These are phyloP conservation scores for Oryctes rhinoceros DNA, from an alignment of 1,140 invertebrate genomes.

Conservation along the genomic window DNA sequence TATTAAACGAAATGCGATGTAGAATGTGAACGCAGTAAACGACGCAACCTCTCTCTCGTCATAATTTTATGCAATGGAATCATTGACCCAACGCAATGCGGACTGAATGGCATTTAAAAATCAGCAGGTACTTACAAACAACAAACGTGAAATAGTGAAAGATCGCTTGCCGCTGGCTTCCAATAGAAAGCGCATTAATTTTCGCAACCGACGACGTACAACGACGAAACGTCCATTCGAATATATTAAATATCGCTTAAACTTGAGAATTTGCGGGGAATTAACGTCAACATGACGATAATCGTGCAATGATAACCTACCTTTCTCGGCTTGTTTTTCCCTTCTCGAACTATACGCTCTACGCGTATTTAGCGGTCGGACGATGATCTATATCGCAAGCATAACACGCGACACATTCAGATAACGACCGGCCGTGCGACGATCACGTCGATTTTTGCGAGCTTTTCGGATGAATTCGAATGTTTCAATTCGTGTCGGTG, in stretches of 20 bases:
- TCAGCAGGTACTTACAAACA: neutral
- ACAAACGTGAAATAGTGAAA: neutral
- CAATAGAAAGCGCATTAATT: neutral
- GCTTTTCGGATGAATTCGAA: neutral
- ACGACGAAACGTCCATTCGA: neutral
- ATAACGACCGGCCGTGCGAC: too few relatives aligned
- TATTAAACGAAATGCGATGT: too few relatives aligned
- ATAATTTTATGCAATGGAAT: conserved; percentile 34
- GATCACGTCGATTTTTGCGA: neutral
- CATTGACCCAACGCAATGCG: conserved; percentile 30
- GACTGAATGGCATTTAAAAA: conserved; percentile 25
- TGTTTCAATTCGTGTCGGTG: neutral
- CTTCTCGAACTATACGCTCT: neutral
- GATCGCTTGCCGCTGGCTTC: neutral
- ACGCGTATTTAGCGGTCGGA: too few relatives aligned
- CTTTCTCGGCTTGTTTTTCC: neutral
- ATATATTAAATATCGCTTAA: neutral
- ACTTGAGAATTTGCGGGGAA: neutral
- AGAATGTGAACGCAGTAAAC: neutral
- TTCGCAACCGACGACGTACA: neutral
- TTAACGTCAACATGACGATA: neutral
- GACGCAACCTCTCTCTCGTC: neutral
- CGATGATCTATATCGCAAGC: too few relatives aligned
- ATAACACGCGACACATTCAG: too few relatives aligned
- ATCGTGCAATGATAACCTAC: neutral